These are phyloP conservation scores for Morbakka virulenta DNA, from an alignment of 30 jellyfish, hydroid and myxozoan species.

Conservation along the genomic window DNA sequence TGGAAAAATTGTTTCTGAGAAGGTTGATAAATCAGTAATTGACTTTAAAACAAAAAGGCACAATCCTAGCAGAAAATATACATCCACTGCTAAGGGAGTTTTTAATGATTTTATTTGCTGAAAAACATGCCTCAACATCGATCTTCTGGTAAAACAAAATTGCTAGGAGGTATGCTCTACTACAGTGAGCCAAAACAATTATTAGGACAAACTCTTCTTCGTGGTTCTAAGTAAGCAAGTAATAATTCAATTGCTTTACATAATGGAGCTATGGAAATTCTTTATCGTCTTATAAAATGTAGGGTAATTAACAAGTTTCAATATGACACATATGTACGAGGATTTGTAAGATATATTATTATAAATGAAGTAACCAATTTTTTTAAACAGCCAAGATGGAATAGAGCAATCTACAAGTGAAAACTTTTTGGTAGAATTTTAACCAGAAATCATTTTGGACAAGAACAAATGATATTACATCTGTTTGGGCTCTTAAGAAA, in stretches of 20 bases:
- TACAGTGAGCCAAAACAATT: constrained; percentile 19
- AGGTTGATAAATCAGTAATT: constrained; percentile 13
- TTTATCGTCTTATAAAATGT: background rate
- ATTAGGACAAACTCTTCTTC: background rate
- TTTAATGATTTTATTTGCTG: constrained; percentile 24
- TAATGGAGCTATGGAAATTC: background rate
- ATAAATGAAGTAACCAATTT: constrained; percentile 6
- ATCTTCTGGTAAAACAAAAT: no score
- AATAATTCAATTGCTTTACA: background rate
- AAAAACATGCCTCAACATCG: constrained; percentile 8
- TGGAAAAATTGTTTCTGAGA: constrained; percentile 17
- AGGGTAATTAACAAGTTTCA: background rate
- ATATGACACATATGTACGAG: background rate
- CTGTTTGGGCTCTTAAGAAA: background rate
- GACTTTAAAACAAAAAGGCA: constrained; percentile 27
- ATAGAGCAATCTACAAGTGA: background rate
- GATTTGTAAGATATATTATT: background rate
- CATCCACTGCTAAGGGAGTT: constrained; percentile 11
- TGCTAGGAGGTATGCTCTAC: constrained; percentile 13
- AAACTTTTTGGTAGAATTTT: background rate
- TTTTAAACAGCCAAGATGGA: constrained; percentile 3
- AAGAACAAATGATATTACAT: background rate
- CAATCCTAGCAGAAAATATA: constrained; percentile 15
- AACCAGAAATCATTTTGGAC: constrained; percentile 6
- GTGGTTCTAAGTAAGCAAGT: constrained; percentile 11